Evolutionary conservation across 2,797 vertebrate species (phyloP), one percentile per base, ranked within the genome.

Genomic region (Coendou prehensilis): DNA sequence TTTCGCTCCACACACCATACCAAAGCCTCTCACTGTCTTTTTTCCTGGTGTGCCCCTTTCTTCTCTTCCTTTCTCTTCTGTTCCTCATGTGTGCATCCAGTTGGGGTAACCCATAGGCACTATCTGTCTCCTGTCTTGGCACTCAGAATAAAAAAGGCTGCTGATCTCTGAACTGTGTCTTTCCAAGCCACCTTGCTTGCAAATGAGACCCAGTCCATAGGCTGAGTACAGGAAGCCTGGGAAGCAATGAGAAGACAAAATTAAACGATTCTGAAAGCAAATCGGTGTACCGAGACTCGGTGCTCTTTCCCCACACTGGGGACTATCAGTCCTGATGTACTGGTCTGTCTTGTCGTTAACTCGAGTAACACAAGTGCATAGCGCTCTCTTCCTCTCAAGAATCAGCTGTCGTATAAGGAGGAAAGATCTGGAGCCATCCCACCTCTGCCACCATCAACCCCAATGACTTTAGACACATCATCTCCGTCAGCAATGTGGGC

Each of bases 311-410:
- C 86, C 41, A 33, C 6, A 9, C 22, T 67, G 26, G 37, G 61
- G 79, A 81, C 23, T 47, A 45, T 76, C 26, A 23, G 30, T 61
- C n/a, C 47, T 50, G 59, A 59, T 45, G 1, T 52, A 13, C 10
- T 92, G 45, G 10, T 61, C 69, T 93, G 61, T 37, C 69, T 79
- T 93, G 67, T 41, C 52, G 88, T 84, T 75, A 37, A 80, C 69
- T 84, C 47, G 50, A 63, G 20, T 56, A 80, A 0, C 22, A 45
- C 6, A 50, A 33, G 11, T 47, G 18, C 5, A 52, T 28, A 57
- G 54, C 41, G 57, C 18, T 56, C 15, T 50, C 56, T 57, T 67
- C 13, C 76, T 92, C 50, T 28, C 59, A 81, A 54, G 18, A 95
- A 47, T 64, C 30, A 61, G 15, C 1, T 61, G 28, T 45, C 75